Evolutionary conservation across 2,888 invertebrate genomes (phyloP).

Genomic region (Andrena bucephala): DNA sequence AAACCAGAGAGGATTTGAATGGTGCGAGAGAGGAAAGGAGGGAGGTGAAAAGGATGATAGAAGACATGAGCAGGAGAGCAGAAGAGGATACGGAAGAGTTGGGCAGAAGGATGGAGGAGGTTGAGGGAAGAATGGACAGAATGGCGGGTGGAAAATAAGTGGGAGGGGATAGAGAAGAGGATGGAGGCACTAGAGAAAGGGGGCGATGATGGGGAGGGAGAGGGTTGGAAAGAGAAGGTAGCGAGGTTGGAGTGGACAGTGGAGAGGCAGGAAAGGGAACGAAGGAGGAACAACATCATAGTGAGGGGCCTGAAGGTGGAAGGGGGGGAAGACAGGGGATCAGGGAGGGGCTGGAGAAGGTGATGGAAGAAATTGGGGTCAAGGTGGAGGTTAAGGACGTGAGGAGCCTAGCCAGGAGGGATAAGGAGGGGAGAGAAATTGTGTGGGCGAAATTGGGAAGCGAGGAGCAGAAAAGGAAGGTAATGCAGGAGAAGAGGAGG

Average conservation of each 20-base stretch:
- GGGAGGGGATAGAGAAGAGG: no score
- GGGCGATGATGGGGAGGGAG: not conserved
- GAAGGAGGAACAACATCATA: not conserved
- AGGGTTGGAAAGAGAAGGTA: not conserved
- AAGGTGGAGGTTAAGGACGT: not conserved
- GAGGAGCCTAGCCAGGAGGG: not conserved
- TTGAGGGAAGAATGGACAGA: not conserved
- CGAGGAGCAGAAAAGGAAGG: not conserved
- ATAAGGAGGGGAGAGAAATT: not conserved
- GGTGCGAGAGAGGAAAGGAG: no score
- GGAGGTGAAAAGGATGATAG: no score
- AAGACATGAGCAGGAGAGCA: no score
- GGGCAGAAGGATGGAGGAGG: not conserved
- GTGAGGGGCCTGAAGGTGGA: not conserved
- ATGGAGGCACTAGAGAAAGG: not conserved
- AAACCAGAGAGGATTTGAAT: no score
- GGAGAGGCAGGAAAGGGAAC: not conserved
- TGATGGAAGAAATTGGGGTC: not conserved
- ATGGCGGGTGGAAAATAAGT: not conserved
- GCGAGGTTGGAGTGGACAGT: not conserved
- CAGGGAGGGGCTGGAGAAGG: not conserved
- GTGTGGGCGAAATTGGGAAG: not conserved
- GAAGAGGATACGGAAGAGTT: not conserved
- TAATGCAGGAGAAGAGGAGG: not conserved
- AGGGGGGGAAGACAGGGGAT: not conserved